Evolutionary conservation across 2,113 vertebrate genomes (phyloP).

Genomic region (Oplegnathus fasciatus): DNA sequence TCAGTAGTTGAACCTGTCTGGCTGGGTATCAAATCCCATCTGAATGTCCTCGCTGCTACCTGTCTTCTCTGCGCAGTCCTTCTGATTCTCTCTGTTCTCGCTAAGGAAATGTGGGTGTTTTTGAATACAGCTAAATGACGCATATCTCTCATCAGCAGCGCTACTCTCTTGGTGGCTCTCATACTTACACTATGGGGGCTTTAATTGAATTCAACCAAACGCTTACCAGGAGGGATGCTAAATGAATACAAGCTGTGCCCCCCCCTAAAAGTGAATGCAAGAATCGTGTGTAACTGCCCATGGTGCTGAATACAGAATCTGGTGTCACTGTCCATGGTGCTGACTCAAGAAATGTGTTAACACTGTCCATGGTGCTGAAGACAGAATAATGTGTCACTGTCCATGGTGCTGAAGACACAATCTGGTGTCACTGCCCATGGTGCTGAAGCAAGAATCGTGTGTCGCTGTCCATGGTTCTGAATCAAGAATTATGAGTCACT

Average conservation of each 20-base stretch:
- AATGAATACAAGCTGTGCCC: neutral
- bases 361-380: too few species aligned
- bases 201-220: slow-evolving; percentile 44
- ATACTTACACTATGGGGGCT: slow-evolving; percentile 19
- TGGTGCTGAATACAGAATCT: neutral
- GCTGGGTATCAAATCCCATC: slow-evolving; percentile 43
- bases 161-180: slow-evolving; percentile 6
- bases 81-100: slow-evolving; percentile 28
- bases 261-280: neutral
- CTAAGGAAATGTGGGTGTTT: slow-evolving; percentile 24
- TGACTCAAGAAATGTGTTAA: neutral
- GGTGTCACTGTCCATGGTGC: neutral
- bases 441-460: neutral
- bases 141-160: slow-evolving; percentile 38
- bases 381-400: slow-evolving; percentile 14
- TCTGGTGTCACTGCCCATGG: neutral
- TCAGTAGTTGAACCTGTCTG: slow-evolving; percentile 55
- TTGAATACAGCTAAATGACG: slow-evolving; percentile 49
- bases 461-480: neutral
- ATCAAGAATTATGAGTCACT: neutral
- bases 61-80: neutral
- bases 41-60: slow-evolving; percentile 13
- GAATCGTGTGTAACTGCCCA: neutral
- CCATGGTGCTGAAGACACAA: neutral
- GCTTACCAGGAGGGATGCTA: neutral